These are phyloP conservation scores for Cerceris ruficornis DNA, from an alignment of 2,888 invertebrate species.

Conservation along the genomic window DNA sequence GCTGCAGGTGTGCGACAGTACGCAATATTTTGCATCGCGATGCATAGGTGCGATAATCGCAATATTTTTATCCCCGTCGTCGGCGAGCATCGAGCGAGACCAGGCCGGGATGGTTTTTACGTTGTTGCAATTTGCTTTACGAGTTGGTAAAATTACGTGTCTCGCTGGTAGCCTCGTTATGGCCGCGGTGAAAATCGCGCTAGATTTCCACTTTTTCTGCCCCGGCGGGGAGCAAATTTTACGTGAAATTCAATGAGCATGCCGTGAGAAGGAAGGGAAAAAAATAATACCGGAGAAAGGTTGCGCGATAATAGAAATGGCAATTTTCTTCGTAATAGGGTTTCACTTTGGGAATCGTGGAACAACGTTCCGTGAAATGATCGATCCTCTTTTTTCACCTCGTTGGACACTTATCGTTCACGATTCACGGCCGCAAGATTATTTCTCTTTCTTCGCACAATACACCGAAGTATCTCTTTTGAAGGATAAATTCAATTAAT, in stretches of 20 bases:
- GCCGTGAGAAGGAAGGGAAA: neutral
- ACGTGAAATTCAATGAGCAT: slow-evolving; percentile 42
- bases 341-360: neutral
- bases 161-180: slow-evolving; percentile 34
- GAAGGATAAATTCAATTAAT: too few relatives aligned
- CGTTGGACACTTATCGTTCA: neutral
- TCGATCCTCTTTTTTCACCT: neutral
- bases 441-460: neutral
- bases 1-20: too few relatives aligned
- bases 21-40: too few relatives aligned
- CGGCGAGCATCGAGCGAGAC: too few relatives aligned
- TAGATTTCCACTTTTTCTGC: slow-evolving; percentile 31
- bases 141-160: slow-evolving; percentile 37
- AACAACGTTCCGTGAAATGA: neutral
- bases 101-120: neutral
- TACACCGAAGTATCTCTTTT: too few relatives aligned
- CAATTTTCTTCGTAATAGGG: neutral
- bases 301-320: neutral
- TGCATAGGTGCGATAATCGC: too few relatives aligned
- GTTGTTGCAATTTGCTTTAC: slow-evolving; percentile 28
- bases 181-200: slow-evolving; percentile 30
- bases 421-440: neutral
- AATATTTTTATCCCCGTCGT: too few relatives aligned
- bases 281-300: neutral
- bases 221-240: slow-evolving; percentile 31